Conservation (phyloP, 2,113 vertebrate species). For the Guaruba guarouba region DNA sequence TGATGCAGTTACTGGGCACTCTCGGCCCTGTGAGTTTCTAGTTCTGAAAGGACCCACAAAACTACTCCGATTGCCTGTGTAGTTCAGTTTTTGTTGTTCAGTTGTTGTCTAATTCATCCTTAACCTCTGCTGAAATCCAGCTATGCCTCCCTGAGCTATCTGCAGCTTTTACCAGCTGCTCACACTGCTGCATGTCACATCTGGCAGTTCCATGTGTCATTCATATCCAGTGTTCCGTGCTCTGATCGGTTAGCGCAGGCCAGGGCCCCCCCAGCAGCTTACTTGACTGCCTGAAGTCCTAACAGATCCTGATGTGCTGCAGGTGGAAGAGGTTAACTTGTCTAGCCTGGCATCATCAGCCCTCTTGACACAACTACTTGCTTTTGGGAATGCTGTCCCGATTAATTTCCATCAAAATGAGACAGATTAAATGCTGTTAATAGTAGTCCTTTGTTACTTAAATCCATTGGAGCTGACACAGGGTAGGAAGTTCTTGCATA, state of each 20-base stretch:
- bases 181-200: neutral
- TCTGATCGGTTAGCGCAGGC: neutral
- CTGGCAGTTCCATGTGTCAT: neutral
- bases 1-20: fast-evolving
- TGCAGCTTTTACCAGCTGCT: neutral
- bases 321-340: neutral
- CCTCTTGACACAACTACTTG: neutral
- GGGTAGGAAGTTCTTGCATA: neutral
- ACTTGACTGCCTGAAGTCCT: neutral
- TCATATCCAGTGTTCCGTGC: neutral
- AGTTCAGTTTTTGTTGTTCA: neutral
- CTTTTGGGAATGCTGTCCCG: neutral
- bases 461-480: neutral
- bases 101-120: neutral
- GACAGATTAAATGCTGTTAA: neutral
- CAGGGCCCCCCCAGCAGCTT: no score
- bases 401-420: neutral
- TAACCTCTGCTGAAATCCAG: neutral
- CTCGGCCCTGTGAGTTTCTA: neutral
- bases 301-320: neutral
- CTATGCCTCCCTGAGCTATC: neutral
- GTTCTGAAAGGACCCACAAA: neutral
- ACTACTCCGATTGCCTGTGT: neutral
- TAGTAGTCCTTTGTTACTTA: neutral
- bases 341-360: neutral